Conservation (phyloP, 2,888 invertebrate genomes). For the Keiferia lycopersicella region DNA sequence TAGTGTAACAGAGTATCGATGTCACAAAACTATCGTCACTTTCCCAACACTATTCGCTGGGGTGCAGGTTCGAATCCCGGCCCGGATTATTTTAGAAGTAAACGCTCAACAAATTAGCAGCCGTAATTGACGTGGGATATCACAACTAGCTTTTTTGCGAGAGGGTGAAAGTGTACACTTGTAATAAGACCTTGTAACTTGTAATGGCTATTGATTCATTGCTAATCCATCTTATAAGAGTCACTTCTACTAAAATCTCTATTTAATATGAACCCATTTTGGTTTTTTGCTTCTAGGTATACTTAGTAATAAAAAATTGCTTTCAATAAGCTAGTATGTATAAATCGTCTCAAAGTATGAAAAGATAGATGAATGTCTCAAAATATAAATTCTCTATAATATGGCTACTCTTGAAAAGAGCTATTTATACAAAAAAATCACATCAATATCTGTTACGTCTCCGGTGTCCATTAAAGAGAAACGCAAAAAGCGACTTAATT, state of each 20-base stretch:
- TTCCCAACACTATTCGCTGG: conserved; percentile 12
- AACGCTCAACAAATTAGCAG: conserved; percentile 23
- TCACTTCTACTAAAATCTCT: too few species aligned
- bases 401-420: too few species aligned
- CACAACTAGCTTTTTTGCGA: conserved; percentile 19
- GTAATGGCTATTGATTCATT: conserved; percentile 5
- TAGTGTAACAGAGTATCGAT: not conserved
- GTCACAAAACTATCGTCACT: not conserved
- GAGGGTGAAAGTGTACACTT: conserved; percentile 17
- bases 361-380: too few species aligned
- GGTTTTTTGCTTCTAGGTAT: not conserved
- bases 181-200: conserved; percentile 9
- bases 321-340: too few species aligned
- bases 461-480: too few species aligned
- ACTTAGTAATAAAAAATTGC: too few species aligned
- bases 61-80: conserved; percentile 40
- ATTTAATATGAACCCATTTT: not conserved
- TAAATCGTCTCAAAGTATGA: too few species aligned
- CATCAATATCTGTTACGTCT: too few species aligned
- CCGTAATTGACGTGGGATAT: conserved; percentile 25
- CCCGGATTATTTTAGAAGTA: conserved; percentile 24
- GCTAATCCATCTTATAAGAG: too few species aligned
- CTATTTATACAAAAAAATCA: too few species aligned
- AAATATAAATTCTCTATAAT: too few species aligned
- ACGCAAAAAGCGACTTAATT: too few species aligned